phyloP scores from a whole-genome alignment of 2,888 invertebrate species.

The Ennomos erosarius region DNA sequence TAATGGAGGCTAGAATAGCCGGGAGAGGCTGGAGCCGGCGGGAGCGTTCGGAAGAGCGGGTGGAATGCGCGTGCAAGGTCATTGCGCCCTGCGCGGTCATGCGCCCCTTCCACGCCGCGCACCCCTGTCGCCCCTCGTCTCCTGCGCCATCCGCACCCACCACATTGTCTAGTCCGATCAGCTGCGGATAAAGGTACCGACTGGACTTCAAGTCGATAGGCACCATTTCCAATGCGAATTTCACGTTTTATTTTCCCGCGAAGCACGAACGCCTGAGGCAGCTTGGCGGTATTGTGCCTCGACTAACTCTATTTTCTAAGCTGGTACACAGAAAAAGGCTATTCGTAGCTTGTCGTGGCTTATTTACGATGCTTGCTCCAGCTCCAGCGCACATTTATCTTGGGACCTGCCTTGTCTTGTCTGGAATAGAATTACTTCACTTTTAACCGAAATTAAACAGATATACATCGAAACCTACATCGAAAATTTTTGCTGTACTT shows the following conservation, averaged over 20 bases:
- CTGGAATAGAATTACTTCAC: conserved; percentile 15
- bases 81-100: conserved; percentile 85
- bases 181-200: conserved; percentile 76
- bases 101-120: conserved; percentile 66
- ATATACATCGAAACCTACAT: neutral
- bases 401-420: conserved; percentile 55
- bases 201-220: conserved; percentile 71
- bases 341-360: conserved; percentile 59
- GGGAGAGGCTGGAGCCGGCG: conserved; percentile 59
- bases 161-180: conserved; percentile 81
- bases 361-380: conserved; percentile 71
- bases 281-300: conserved; percentile 61
- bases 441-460: conserved; percentile 11
- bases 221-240: conserved; percentile 77
- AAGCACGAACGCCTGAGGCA: conserved; percentile 72
- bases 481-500: no score
- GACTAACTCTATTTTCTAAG: conserved; percentile 77
- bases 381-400: conserved; percentile 65
- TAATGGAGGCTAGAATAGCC: conserved; percentile 65
- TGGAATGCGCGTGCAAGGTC: conserved; percentile 83
- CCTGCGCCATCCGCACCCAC: conserved; percentile 54
- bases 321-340: conserved; percentile 62
- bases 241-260: conserved; percentile 70
- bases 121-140: conserved; percentile 47
- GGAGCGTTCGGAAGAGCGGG: conserved; percentile 73